Evolutionary conservation across 2,113 vertebrate species (phyloP).

Genomic region (Ahaetulla prasina): DNA sequence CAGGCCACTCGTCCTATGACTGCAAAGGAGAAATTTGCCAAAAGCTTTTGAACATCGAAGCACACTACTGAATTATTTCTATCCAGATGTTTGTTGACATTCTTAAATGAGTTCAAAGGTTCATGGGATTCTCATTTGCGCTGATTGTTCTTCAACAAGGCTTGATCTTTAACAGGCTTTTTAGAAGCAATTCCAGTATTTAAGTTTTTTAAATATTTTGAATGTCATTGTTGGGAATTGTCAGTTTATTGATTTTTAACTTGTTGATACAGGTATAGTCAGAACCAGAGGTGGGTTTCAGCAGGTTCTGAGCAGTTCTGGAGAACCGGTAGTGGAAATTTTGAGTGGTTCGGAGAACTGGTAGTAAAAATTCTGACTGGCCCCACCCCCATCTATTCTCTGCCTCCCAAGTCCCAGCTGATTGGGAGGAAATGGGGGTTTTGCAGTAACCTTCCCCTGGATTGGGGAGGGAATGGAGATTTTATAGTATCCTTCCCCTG

Average conservation of each 20-base stretch:
- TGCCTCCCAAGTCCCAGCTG: too few species aligned
- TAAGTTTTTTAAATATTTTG: not conserved
- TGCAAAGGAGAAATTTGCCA: not conserved
- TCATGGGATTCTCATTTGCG: not conserved
- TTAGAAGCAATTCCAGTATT: not conserved
- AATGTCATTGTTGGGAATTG: not conserved
- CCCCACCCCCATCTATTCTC: too few species aligned
- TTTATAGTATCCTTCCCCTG: too few species aligned
- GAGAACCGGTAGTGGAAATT: too few species aligned
- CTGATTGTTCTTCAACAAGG: not conserved
- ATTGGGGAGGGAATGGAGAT: too few species aligned
- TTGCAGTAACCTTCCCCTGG: too few species aligned
- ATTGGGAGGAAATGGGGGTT: too few species aligned
- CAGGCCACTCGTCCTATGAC: not conserved
- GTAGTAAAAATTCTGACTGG: too few species aligned
- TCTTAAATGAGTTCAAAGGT: not conserved
- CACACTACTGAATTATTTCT: not conserved
- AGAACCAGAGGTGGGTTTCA: too few species aligned
- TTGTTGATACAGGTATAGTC: not conserved
- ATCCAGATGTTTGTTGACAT: not conserved
- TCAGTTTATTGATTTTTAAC: not conserved
- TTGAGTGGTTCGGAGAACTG: too few species aligned
- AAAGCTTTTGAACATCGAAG: not conserved
- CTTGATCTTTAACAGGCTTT: not conserved
- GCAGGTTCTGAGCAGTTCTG: too few species aligned